phyloP scores from a whole-genome alignment of 2,797 vertebrate species.

The Danio tinwini region DNA sequence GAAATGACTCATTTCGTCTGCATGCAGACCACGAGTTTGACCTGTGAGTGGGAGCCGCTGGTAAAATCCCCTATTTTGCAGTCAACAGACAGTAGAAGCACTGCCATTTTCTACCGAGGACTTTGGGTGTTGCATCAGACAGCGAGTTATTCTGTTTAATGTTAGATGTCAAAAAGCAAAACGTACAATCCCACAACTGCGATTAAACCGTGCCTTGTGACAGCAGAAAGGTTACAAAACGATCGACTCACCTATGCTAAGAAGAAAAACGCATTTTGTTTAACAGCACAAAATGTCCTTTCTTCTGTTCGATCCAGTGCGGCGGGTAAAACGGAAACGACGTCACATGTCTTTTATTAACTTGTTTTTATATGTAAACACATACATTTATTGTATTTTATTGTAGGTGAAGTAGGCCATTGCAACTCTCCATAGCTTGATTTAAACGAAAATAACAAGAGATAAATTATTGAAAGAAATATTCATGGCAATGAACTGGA shows the following conservation, averaged over 20 bases:
- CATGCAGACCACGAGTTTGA: background rate
- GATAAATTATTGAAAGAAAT: too few species aligned
- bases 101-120: background rate
- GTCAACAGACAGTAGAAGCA: background rate
- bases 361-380: too few species aligned
- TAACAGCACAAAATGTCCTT: slow-evolving; percentile 13
- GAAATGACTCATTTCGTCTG: background rate
- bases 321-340: background rate
- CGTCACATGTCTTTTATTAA: background rate
- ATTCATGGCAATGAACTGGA: too few species aligned
- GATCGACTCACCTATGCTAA: background rate
- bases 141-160: background rate
- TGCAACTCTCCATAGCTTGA: too few species aligned
- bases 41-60: too few species aligned
- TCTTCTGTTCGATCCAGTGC: background rate
- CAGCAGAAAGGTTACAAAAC: background rate
- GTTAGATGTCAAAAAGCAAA: background rate
- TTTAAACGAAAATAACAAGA: too few species aligned
- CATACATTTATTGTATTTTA: too few species aligned
- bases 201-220: background rate
- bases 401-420: too few species aligned
- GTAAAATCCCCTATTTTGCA: background rate
- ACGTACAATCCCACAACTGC: background rate
- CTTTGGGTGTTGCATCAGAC: background rate
- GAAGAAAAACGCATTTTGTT: background rate